These are phyloP conservation scores for Cyrtonyx montezumae DNA, from an alignment of 2,113 vertebrate genomes.

Conservation along the genomic window DNA sequence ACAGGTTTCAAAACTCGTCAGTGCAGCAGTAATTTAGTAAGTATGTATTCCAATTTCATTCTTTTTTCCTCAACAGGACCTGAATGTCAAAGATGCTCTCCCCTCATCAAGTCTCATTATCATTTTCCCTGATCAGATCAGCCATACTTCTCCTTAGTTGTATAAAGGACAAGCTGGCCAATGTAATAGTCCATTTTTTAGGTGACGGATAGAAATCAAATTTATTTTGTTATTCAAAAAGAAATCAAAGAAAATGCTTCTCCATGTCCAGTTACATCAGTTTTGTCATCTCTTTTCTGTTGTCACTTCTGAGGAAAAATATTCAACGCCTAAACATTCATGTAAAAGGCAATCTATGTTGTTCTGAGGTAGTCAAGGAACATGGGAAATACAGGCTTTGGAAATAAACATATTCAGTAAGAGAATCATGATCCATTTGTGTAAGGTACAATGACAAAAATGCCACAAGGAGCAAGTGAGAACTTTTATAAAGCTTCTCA, in stretches of 20 bases:
- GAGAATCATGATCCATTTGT: neutral
- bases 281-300: neutral
- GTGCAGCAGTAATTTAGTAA: neutral
- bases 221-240: neutral
- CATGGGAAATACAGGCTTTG: neutral
- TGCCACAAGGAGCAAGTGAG: neutral
- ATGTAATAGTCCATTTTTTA: neutral
- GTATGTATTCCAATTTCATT: neutral
- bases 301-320: neutral
- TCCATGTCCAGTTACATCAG: neutral
- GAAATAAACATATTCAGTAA: neutral
- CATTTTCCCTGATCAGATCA: neutral
- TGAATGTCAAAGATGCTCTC: neutral
- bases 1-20: neutral
- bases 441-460: neutral
- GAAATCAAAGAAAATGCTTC: neutral
- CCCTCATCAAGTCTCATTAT: neutral
- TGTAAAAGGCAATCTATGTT: neutral
- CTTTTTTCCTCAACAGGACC: neutral
- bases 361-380: neutral
- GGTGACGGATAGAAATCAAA: neutral
- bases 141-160: neutral
- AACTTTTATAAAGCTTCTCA: neutral
- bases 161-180: neutral
- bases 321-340: neutral